Base-by-base conservation (phyloP, 2,113 vertebrate species). In the Aix galericulata region DNA sequence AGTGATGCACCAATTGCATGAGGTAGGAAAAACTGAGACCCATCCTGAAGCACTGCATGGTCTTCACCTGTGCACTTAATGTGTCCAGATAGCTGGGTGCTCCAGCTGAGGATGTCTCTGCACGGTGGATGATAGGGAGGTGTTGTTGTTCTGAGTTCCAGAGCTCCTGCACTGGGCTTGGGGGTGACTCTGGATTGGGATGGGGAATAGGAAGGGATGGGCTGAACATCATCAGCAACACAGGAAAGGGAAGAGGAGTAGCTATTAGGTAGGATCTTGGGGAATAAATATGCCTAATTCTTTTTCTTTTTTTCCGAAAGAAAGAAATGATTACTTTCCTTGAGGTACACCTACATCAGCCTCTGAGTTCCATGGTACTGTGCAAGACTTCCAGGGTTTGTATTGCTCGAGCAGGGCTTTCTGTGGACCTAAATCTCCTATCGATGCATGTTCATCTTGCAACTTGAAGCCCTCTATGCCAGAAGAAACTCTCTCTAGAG, bases 401-500 rank as follows among this genome's bases (percentile, higher is more conserved):
- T 26, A 2, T 5, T 34, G 44, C 59, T 62, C 9, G 31, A 36
- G 21, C n/a, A 36, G 14, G 15, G 17, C 31, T 73, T 53, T 29
- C 29, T 6, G 8, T 66, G 69, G 11, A 11, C 34, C 32, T 72
- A 29, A 38, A 11, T 26, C 27, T 53, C 32, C 27, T 63, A 6
- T 31, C 8, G 2, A 1, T 52, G 8, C 2, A 1, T 8, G 5
- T 2, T 68, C 18, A 13, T 58, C 32, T 36, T 40, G 42, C 34
- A 63, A 12, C 12, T 27, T 9, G 11, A 9, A 72, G 21, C 22
- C 4, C 31, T 48, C 9, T 79, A 26, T 31, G 5, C 8, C 11
- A 32, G 29, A 22, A 56, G 40, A 73, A 82, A 25, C 18, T 20
- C 15, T 27, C 17, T 23, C 14, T 42, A 32, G 44, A 77, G 36